phyloP scores from a whole-genome alignment of 1,140 invertebrate genomes.

The Cherax destructor region DNA sequence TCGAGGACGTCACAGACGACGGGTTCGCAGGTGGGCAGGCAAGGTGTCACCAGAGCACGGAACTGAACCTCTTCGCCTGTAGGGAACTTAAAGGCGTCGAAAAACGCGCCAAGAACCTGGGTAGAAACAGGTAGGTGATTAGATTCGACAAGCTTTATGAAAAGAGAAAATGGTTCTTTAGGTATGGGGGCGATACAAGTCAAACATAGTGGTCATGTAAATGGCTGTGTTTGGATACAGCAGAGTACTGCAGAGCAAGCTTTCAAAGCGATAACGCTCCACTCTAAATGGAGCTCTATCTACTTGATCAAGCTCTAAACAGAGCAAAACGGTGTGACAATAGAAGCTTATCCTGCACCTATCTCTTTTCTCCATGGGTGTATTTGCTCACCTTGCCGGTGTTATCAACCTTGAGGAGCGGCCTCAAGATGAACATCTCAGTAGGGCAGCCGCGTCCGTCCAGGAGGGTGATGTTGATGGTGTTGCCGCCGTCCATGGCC shows the following conservation, averaged over 20 bases:
- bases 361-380: too few relatives aligned
- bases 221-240: too few relatives aligned
- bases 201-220: too few relatives aligned
- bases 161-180: neutral
- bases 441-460: conserved; percentile 78
- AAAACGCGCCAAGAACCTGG: conserved; percentile 77
- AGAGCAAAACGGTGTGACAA: too few relatives aligned
- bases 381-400: conserved; percentile 72
- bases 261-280: too few relatives aligned
- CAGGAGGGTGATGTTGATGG: conserved; percentile 78
- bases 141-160: neutral
- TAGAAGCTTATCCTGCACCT: too few relatives aligned
- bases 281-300: too few relatives aligned
- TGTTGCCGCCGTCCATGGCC: conserved; percentile 78
- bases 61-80: conserved; percentile 79
- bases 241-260: too few relatives aligned
- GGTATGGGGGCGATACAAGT: too few relatives aligned
- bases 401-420: conserved; percentile 74
- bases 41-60: conserved; percentile 79
- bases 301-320: too few relatives aligned
- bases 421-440: conserved; percentile 78
- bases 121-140: neutral
- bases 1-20: conserved; percentile 76
- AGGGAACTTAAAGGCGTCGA: conserved; percentile 80
- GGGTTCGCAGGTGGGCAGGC: conserved; percentile 78